Base-by-base conservation (phyloP, 2,113 vertebrate species). In the Otis tarda region DNA sequence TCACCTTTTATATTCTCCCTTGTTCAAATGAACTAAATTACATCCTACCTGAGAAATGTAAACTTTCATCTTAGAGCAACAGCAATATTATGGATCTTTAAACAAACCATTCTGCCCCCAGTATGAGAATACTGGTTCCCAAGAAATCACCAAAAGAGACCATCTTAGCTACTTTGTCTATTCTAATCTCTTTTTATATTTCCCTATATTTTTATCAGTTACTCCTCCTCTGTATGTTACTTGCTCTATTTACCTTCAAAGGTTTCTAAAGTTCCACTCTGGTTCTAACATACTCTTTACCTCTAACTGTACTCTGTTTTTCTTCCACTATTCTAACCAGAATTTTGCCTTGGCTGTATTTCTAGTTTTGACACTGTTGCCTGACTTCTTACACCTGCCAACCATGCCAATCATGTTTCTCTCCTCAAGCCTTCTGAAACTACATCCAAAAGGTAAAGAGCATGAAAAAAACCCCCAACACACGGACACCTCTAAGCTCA, bases 391-490 rank as follows among this genome's bases (percentile, higher is more conserved):
- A 60, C 14, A 43, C 24, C 22, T 39, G 23, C 22, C 57, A 78
- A 17, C 7, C 50, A 35, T 4, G 7, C 71, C 12, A 83, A 71
- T 12, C 14, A 22, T 1, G 9, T 31, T 79, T 73, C 19, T 52
- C 47, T 71, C 49, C 70, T 80, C 11, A 23, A 53, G 63, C 23
- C 45, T 92, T 61, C 59, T 45, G 63, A 90, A 92, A 80, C 47
- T 77, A 70, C n/a, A 86, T 10, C 15, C 16, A 65, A 69, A 69
- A 77, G 6, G 2, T 35, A 63, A 53, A 9, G 4, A 80, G 14
- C 6, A 53, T 14, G 6, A 56, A 71, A 84, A 55, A 49, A 3
- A 0, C 1, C 10, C 24, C 14, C 47, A 84, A 63, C 5, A n/a
- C 11, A 8, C 0, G 4, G 8, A 30, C 10, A 53, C 8, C 70